Evolutionary conservation across 2,113 vertebrate genomes (phyloP).

Genomic region (Siniperca knerii): DNA sequence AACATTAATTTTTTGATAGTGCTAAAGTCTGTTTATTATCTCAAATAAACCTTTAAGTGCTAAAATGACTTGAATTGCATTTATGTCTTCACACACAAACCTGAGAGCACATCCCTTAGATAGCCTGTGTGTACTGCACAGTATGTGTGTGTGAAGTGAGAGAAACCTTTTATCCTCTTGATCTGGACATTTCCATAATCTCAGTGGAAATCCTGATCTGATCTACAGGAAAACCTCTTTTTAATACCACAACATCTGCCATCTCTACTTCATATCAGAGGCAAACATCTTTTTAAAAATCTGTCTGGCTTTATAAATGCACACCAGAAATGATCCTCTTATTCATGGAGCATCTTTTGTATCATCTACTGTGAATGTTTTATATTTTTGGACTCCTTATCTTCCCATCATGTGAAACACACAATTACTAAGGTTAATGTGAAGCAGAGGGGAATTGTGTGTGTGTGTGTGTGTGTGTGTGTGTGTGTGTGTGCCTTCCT

Average conservation of each 20-base stretch:
- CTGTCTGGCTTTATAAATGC: neutral
- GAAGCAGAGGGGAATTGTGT: constrained; percentile 18
- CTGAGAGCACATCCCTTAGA: neutral
- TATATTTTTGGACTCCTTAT: constrained; percentile 1
- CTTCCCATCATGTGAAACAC: neutral
- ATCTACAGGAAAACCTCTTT: neutral
- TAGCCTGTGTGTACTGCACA: neutral
- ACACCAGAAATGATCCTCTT: neutral
- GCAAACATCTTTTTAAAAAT: neutral
- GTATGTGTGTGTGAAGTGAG: neutral
- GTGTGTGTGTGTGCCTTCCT: constrained; percentile 45
- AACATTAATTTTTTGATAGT: neutral
- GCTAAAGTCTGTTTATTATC: neutral
- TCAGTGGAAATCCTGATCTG: constrained; percentile 24
- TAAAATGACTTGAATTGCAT: neutral
- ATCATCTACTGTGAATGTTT: neutral
- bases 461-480: constrained; percentile 34
- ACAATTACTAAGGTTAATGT: constrained; percentile 10
- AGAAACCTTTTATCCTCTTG: constrained; percentile 17
- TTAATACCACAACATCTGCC: constrained; percentile 11
- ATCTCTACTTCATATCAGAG: neutral
- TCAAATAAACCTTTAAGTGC: too few species aligned
- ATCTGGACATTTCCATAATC: constrained; percentile 44
- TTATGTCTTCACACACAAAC: neutral
- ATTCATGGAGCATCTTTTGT: neutral